Evolutionary conservation across 2,888 invertebrate genomes (phyloP).

Genomic region (Myathropa florea): DNA sequence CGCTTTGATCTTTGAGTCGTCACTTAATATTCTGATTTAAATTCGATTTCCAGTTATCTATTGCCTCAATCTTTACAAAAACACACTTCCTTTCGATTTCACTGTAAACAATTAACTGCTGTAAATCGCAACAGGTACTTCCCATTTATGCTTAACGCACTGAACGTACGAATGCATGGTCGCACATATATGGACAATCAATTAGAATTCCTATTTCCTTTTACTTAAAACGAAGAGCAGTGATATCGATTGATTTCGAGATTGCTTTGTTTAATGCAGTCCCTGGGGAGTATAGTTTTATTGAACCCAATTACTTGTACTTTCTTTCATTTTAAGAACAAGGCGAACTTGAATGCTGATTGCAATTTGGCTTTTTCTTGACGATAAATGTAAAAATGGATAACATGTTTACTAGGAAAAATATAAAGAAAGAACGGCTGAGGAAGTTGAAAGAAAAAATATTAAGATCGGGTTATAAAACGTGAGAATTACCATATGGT

Average conservation of each 20-base stretch:
- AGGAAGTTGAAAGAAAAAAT: too few species aligned
- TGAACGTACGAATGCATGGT: neutral
- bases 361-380: too few species aligned
- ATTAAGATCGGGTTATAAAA: too few species aligned
- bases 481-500: too few species aligned
- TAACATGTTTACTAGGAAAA: neutral
- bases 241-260: neutral
- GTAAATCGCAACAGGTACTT: neutral
- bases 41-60: neutral
- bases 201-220: neutral
- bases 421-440: too few species aligned
- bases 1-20: neutral
- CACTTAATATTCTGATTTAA: neutral
- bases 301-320: neutral
- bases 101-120: constrained; percentile 43
- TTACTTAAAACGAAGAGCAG: neutral
- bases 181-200: neutral
- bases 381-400: neutral
- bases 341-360: too few species aligned
- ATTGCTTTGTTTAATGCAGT: neutral
- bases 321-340: neutral
- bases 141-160: neutral
- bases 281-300: neutral
- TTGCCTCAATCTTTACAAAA: neutral
- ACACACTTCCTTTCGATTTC: constrained; percentile 42